phyloP scores from a whole-genome alignment of 2,888 invertebrate species.

The Seladonia tumulorum region DNA sequence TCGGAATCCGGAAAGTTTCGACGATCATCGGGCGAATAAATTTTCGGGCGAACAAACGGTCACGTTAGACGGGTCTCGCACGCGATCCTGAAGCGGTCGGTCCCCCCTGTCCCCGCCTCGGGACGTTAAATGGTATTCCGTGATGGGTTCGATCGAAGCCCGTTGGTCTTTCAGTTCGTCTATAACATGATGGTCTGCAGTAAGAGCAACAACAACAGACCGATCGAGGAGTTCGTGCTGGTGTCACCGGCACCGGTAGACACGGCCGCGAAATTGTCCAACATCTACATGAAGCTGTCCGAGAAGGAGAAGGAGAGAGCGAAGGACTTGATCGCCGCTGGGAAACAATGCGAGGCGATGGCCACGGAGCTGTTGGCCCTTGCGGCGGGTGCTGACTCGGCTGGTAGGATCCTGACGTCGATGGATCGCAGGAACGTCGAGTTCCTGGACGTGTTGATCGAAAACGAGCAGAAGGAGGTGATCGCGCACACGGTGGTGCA shows the following conservation, averaged over 20 bases:
- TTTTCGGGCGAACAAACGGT: conserved; percentile 18
- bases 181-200: conserved; percentile 99
- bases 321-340: conserved; percentile 97
- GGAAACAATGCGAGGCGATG: conserved; percentile 98
- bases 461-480: conserved; percentile 99
- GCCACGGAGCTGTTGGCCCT: conserved; percentile 97
- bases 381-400: conserved; percentile 97
- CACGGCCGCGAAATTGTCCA: conserved; percentile 98
- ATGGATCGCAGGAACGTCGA: conserved; percentile 97
- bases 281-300: conserved; percentile 94
- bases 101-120: background rate
- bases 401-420: conserved; percentile 96
- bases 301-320: conserved; percentile 99
- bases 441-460: conserved; percentile 98
- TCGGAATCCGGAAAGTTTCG: conserved; percentile 30
- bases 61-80: conserved; percentile 24
- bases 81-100: conserved; percentile 28
- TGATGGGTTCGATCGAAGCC: conserved; percentile 12
- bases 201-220: conserved; percentile 97
- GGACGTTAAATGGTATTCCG: background rate
- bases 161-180: conserved; percentile 88
- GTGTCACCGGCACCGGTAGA: conserved; percentile 99
- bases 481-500: conserved; percentile 99
- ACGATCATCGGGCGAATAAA: conserved; percentile 39
- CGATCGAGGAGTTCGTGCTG: conserved; percentile 98